phyloP scores from a whole-genome alignment of 2,797 vertebrate species.

The Linurgus olivaceus region DNA sequence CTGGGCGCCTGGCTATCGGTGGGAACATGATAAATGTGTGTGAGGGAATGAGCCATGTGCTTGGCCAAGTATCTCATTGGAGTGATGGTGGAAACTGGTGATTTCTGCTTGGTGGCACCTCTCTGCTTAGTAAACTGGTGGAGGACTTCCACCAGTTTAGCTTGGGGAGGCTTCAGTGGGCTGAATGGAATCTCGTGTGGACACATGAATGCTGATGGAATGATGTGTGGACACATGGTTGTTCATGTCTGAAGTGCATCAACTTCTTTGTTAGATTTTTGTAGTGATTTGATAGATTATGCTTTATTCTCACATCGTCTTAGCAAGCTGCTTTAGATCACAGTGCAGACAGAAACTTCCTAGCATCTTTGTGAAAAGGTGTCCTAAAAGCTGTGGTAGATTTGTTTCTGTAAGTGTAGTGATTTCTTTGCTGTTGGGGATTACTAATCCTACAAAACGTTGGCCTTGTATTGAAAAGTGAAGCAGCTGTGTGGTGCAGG shows the following conservation, averaged over 20 bases:
- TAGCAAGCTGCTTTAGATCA: neutral
- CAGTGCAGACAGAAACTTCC: neutral
- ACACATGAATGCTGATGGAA: neutral
- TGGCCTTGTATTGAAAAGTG: neutral
- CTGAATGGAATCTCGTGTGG: neutral
- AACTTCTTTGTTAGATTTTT: neutral
- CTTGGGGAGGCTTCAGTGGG: neutral
- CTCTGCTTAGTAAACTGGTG: neutral
- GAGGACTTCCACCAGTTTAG: neutral
- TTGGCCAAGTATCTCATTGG: accelerated
- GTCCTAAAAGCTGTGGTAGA: neutral
- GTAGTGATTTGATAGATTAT: neutral
- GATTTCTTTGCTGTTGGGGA: neutral
- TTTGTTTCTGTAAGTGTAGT: neutral
- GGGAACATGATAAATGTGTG: neutral
- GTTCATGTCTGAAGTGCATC: neutral
- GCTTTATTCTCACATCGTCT: neutral
- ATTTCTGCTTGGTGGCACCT: neutral
- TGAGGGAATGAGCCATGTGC: neutral
- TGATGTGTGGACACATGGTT: neutral
- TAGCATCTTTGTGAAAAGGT: neutral
- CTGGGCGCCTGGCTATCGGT: neutral
- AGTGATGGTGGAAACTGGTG: neutral
- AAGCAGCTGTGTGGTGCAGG: neutral
- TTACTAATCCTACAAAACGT: neutral